These are phyloP conservation scores for Aplochiton taeniatus DNA, from an alignment of 2,797 vertebrate genomes.

Conservation along the genomic window DNA sequence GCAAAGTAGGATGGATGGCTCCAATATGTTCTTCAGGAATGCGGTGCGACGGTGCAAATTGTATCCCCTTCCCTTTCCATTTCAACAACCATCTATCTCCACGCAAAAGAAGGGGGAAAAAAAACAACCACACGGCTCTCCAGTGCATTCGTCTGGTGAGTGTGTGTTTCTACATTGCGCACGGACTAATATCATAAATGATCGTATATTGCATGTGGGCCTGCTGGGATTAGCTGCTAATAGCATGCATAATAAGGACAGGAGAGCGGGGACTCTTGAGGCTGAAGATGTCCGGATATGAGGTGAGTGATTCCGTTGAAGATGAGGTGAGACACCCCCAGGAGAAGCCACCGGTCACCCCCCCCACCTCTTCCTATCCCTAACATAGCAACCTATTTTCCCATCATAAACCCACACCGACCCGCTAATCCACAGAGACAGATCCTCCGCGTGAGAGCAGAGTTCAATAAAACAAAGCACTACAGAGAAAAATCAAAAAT, in stretches of 20 bases:
- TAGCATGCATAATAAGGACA: too few relatives aligned
- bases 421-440: constrained; percentile 42
- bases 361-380: too few relatives aligned
- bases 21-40: constrained; percentile 42
- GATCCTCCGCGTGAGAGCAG: constrained; percentile 15
- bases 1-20: constrained; percentile 56
- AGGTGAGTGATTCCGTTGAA: constrained; percentile 7
- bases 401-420: constrained; percentile 39
- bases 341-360: too few relatives aligned
- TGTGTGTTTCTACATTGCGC: too few relatives aligned
- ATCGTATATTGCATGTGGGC: too few relatives aligned
- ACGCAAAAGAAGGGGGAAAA: constrained; percentile 38
- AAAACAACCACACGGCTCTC: too few relatives aligned
- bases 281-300: too few relatives aligned
- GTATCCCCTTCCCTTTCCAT: constrained; percentile 47
- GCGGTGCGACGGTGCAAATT: constrained; percentile 31
- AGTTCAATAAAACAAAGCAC: constrained; percentile 49
- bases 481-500: constrained; percentile 42
- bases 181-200: too few relatives aligned
- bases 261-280: too few relatives aligned
- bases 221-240: too few relatives aligned
- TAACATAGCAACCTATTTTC: constrained; percentile 34
- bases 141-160: too few relatives aligned
- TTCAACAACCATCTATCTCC: constrained; percentile 48
- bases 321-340: constrained; percentile 6